Conservation (phyloP, 2,797 vertebrate species). For the Sus cebifrons region DNA sequence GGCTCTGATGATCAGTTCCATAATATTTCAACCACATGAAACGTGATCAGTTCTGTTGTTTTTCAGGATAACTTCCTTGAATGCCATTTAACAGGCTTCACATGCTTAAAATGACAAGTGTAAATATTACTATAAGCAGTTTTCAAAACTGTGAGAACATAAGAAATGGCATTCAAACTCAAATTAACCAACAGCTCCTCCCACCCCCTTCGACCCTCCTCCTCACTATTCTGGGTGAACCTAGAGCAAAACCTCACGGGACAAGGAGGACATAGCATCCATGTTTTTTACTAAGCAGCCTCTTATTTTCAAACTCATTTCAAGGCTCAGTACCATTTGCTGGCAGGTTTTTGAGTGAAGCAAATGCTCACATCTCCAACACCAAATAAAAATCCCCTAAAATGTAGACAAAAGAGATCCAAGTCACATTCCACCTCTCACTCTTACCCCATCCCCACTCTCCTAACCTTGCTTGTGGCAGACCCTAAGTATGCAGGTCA, state of each 20-base stretch:
- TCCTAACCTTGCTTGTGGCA: background rate
- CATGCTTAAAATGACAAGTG: slow-evolving; percentile 8
- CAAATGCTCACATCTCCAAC: slow-evolving; percentile 44
- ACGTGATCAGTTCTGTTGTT: background rate
- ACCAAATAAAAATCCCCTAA: slow-evolving; percentile 65
- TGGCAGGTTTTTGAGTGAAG: slow-evolving; percentile 57
- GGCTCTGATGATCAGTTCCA: background rate
- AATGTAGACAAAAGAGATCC: slow-evolving; percentile 52
- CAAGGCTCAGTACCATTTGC: slow-evolving; percentile 37
- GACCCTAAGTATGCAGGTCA: background rate
- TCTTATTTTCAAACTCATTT: slow-evolving; percentile 31
- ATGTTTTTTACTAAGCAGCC: background rate
- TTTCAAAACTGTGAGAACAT: slow-evolving; percentile 39
- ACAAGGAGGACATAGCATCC: background rate
- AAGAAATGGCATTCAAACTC: slow-evolving; percentile 19
- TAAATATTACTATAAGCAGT: background rate
- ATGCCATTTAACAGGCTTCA: background rate
- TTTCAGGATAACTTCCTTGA: slow-evolving; percentile 30
- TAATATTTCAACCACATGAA: slow-evolving; percentile 16
- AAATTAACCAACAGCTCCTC: background rate
- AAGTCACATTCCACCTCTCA: background rate
- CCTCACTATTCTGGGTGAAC: background rate
- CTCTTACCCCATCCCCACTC: background rate
- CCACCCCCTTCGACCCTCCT: background rate
- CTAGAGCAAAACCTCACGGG: background rate